Base-by-base conservation (phyloP, 2,888 invertebrate genomes). In the Trisateles emortualis region DNA sequence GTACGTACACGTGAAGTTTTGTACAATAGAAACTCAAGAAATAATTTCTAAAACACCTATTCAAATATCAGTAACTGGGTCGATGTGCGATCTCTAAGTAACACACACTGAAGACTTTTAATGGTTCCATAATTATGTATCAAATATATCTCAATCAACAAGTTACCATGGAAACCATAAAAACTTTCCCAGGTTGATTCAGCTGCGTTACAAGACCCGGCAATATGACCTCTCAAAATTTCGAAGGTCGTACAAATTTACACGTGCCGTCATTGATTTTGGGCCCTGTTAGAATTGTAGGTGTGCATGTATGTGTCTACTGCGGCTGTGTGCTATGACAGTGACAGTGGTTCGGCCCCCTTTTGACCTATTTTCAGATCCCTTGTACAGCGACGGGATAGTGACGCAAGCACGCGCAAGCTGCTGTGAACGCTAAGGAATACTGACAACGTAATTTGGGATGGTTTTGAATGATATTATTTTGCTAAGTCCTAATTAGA, bases 291-390 rank as follows among this genome's bases (percentile, higher is more conserved):
- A 59, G 62, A 61, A 70, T 67, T 65, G 65, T 67, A 45, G 59
- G 65, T 65, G 74, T 67, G 50, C 53, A 59, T 64, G 56, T 16
- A 36, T 63, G 59, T 49, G 36, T 24, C 41, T 52, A 40, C 39
- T 49, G 36, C 43, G 59, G 48, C 39, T 68, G 72, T 73, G 77
- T 65, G 64, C 73, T 73, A 77, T 87, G 87, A 74, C 88, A 89
- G 88, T 88, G 90, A 90, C 90, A 90, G 88, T 88, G 90, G 86
- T 76, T 80, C 83, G 89, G 85, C 87, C 90, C 91, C 88, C 85
- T 82, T 84, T 84, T 90, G 91, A 91, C 91, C 91, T 87, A 92
- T 86, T 87, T 91, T 82, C 86, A 72, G 79, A 82, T 84, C 84
- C 88, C 87, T 87, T 83, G 75, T 83, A 71, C 67, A 52, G 30